These are phyloP conservation scores for Porites australiensis DNA, from an alignment of 64 coral and sea anemone species.

Conservation along the genomic window DNA sequence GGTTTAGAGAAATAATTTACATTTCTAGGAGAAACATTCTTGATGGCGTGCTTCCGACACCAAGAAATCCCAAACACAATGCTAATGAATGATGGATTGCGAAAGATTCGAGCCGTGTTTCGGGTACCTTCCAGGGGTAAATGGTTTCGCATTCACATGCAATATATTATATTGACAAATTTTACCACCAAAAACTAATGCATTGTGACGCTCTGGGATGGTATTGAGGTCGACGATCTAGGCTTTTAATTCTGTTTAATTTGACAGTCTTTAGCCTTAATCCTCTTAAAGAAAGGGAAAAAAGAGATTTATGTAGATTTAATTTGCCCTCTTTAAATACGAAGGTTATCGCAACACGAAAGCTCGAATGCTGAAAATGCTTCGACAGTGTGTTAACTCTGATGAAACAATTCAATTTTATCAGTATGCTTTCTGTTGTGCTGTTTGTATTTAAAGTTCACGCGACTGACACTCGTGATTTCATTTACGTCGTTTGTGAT, in stretches of 20 bases:
- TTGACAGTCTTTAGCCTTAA: background rate
- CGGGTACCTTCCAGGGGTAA: background rate
- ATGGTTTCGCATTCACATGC: background rate
- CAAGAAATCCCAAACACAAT: background rate
- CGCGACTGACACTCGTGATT: too few species aligned
- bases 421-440: too few species aligned
- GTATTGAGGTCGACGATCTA: background rate
- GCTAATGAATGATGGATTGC: background rate
- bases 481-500: too few species aligned
- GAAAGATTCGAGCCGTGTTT: background rate
- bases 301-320: slow-evolving; percentile 27
- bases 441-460: too few species aligned
- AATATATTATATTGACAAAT: background rate
- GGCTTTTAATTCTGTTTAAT: slow-evolving; percentile 33
- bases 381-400: too few species aligned
- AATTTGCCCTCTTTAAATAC: background rate
- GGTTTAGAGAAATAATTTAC: slow-evolving; percentile 9
- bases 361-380: background rate
- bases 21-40: background rate
- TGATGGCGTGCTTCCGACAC: slow-evolving; percentile 13
- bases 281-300: slow-evolving; percentile 11
- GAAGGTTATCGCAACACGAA: background rate
- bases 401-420: too few species aligned
- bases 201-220: background rate
- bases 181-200: background rate